Conservation (phyloP, 2,797 vertebrate species). For the Xenopus petersii region DNA sequence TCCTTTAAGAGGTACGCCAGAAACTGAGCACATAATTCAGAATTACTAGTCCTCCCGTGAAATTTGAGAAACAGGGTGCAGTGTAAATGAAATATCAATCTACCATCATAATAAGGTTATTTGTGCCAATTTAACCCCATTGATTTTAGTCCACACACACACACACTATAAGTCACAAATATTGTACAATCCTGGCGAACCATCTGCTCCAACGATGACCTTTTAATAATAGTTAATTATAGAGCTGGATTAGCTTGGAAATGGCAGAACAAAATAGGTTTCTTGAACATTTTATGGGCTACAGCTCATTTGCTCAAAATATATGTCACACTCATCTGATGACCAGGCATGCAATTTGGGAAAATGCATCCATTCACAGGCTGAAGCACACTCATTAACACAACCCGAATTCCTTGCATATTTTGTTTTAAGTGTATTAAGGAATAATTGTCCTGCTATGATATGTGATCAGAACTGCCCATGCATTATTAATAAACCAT, state of each 20-base stretch:
- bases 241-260: slow-evolving; percentile 2
- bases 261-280: slow-evolving; percentile 23
- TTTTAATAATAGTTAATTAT: slow-evolving; percentile 22
- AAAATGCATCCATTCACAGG: slow-evolving; percentile 22
- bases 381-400: slow-evolving; percentile 29
- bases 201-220: slow-evolving; percentile 16
- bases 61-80: neutral
- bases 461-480: neutral
- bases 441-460: neutral
- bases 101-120: neutral
- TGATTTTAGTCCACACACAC: neutral
- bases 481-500: neutral
- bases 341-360: slow-evolving; percentile 25
- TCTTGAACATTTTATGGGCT: slow-evolving; percentile 31
- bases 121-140: slow-evolving; percentile 2
- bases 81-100: slow-evolving; percentile 1
- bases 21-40: neutral
- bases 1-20: no score
- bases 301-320: slow-evolving; percentile 34
- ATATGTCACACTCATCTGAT: slow-evolving; percentile 22
- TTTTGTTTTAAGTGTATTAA: slow-evolving; percentile 14
- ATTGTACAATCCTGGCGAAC: slow-evolving; percentile 4
- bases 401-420: slow-evolving; percentile 11
- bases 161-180: neutral
- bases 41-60: neutral